Conservation (phyloP, 1,140 invertebrate species). For the Bombyx mori region ASM3026992v2 NC_085113.1:9256501-9257000, state of each 20-base stretch:
- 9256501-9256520: no score
- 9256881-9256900: conserved; percentile 21
- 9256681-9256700: conserved; percentile 50
- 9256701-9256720: conserved; percentile 51
- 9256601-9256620: conserved; percentile 61
- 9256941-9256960: background rate
- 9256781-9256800: conserved; percentile 9
- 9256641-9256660: conserved; percentile 60
- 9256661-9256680: conserved; percentile 53
- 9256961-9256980: no score
- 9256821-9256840: conserved; percentile 11
- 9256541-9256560: conserved; percentile 30
- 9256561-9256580: conserved; percentile 20
- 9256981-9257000: no score
- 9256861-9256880: conserved; percentile 19
- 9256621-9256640: conserved; percentile 64
- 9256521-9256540: background rate
- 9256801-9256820: conserved; percentile 19
- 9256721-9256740: conserved; percentile 20
- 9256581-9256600: conserved; percentile 59
- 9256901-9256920: conserved; percentile 15
- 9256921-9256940: conserved; percentile 15
- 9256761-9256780: conserved; percentile 10
- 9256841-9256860: conserved; percentile 15
- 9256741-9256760: conserved; percentile 21